Conservation (phyloP, 2,113 vertebrate genomes). For the Actenoides lindsayi region DNA sequence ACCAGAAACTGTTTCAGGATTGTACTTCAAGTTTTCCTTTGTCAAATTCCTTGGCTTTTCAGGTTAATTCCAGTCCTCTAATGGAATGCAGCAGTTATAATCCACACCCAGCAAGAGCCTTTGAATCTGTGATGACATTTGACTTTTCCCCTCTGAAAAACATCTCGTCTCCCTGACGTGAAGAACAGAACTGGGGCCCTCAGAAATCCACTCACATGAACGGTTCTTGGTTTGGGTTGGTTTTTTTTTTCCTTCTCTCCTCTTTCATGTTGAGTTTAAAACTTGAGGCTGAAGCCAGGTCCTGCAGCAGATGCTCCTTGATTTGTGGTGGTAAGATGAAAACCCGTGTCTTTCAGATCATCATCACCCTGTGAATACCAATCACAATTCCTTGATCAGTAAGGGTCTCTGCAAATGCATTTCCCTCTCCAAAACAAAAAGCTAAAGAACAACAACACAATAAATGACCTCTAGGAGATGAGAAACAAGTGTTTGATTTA, state of each 20-base stretch:
- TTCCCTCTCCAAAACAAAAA: background rate
- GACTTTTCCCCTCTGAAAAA: background rate
- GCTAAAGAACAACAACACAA: background rate
- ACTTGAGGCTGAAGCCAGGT: constrained; percentile 97
- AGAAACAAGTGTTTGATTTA: background rate
- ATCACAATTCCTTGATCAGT: background rate
- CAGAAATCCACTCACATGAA: constrained; percentile 18
- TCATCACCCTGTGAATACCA: constrained; percentile 85
- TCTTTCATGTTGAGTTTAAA: constrained; percentile 65
- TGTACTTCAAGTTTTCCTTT: constrained; percentile 31
- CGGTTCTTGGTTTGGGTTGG: background rate
- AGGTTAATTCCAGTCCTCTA: constrained; percentile 26
- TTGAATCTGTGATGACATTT: background rate
- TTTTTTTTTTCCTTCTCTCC: fast-evolving
- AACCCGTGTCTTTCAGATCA: constrained; percentile 93
- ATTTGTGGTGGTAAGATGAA: constrained; percentile 94
- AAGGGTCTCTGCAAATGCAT: background rate
- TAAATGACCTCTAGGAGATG: background rate
- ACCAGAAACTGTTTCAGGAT: background rate
- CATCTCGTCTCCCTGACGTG: background rate
- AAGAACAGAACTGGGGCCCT: background rate
- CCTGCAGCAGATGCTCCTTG: constrained; percentile 95
- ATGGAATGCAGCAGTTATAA: constrained; percentile 44
- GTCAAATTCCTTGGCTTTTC: constrained; percentile 22
- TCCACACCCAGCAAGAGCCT: constrained; percentile 38